Base-by-base conservation (phyloP, 92 coral and sea anemone genomes). In the Porites evermanni region DNA sequence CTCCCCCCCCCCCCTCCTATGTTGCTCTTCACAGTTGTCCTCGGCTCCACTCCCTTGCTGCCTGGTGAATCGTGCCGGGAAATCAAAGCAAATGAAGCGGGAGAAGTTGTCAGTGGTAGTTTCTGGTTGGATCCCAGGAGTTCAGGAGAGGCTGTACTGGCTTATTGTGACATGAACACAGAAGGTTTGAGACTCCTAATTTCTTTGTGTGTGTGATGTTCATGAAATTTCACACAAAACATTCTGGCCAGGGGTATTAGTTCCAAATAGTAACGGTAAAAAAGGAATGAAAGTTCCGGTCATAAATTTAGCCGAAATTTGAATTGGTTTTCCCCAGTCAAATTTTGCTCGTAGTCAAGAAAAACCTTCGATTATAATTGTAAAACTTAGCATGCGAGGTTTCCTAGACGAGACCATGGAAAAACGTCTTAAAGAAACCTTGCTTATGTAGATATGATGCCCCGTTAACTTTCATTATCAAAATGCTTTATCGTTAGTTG, bases 111-210 rank as follows among this genome's bases (percentile, higher is more conserved):
- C 20, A 61, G 66, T 21, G 66, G 66, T 61, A 61, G 18, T 61
- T 61, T 12, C 14, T 73, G 78, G 78, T 52, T 73, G 78, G 78
- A 73, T 51, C 38, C 78, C 44, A 53, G 18, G 12, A 18, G 63
- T 12, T 74, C 78, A 38, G 60, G 78, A 74, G 63, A 50, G 63
- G 63, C 53, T 12, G 1, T 74, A 59, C 20, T 74, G 29, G 78
- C 78, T 74, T 74, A 74, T 61, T 74, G 78, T 74, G 78, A 74
- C 63, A 74, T 74, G 78, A 19, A 52, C 64, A 74, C 78, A 74
- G 38, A 50, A 74, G 78, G 78, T 74, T 74, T 74, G 78, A 7
- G 9, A 19, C 11, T 50, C 1, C 2, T 9, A 9, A 12, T 54
- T 9, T 54, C 14, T 14, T 19, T 14, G 20, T 54, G 60, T 8